Evolutionary conservation across 2,888 invertebrate species (phyloP).

Genomic region (Macropis europaea): DNA sequence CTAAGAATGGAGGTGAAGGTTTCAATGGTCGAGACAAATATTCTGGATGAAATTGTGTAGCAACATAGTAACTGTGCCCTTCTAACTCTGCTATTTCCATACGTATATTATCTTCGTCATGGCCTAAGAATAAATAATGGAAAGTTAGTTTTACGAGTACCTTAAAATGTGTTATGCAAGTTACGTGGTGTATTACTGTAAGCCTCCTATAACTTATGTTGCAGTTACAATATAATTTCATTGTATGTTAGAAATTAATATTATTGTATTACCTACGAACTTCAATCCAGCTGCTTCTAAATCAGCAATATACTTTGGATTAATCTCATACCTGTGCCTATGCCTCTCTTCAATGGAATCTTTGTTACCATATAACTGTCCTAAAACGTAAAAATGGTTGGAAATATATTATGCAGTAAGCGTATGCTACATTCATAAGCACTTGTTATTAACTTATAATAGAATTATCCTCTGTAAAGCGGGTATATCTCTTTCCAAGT

Average conservation of each 20-base stretch:
- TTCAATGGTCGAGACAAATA: constrained; percentile 94
- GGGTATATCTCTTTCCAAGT: constrained; percentile 94
- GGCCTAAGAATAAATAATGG: constrained; percentile 77
- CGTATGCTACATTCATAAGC: neutral
- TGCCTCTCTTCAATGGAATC: constrained; percentile 95
- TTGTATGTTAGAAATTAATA: neutral
- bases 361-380: constrained; percentile 88
- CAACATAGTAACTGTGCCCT: constrained; percentile 95
- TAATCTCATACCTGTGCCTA: constrained; percentile 98
- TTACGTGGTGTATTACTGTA: too few relatives aligned
- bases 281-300: constrained; percentile 91
- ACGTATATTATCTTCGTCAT: constrained; percentile 89
- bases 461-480: constrained; percentile 84
- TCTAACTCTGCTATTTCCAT: constrained; percentile 97
- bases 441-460: constrained; percentile 83
- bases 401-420: neutral
- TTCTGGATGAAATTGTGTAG: constrained; percentile 99
- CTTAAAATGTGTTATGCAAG: too few relatives aligned
- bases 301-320: constrained; percentile 90
- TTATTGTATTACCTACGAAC: constrained; percentile 87
- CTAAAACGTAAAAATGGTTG: constrained; percentile 77
- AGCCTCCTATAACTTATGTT: too few relatives aligned
- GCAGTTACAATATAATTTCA: too few relatives aligned
- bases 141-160: neutral
- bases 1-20: constrained; percentile 97